phyloP scores from a whole-genome alignment of 1,140 invertebrate genomes.

The Cataglyphis hispanica region DNA sequence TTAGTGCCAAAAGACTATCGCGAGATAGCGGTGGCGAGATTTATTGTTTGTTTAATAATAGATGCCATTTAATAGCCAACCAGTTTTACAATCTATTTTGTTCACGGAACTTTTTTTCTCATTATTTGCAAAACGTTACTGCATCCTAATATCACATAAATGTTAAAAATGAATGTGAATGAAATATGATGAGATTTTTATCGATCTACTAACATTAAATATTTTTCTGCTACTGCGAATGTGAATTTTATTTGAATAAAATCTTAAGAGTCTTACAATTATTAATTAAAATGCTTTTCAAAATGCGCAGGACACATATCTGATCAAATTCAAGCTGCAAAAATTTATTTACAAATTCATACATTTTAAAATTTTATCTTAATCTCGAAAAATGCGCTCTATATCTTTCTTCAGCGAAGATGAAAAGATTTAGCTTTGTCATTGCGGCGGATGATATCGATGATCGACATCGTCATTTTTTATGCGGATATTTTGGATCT shows the following conservation, averaged over 20 bases:
- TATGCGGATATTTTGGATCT: slow-evolving; percentile 19
- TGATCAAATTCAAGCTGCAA: not conserved
- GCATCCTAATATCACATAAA: not conserved
- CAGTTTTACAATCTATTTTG: not conserved
- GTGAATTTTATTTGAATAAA: not conserved
- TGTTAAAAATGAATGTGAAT: not conserved
- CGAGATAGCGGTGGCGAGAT: slow-evolving; percentile 6
- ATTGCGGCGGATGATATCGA: not conserved
- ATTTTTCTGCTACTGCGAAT: not conserved
- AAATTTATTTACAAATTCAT: not conserved
- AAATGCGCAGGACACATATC: not conserved
- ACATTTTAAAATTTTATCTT: not conserved
- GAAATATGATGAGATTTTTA: not conserved
- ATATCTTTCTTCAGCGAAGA: not conserved
- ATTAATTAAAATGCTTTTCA: not conserved
- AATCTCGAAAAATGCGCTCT: not conserved
- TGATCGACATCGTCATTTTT: slow-evolving; percentile 7
- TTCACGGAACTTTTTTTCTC: not conserved
- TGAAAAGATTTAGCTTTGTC: not conserved
- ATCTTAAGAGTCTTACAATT: not conserved
- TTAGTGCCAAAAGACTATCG: slow-evolving; percentile 25
- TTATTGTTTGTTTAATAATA: slow-evolving; percentile 1
- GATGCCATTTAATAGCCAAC: slow-evolving; percentile 12
- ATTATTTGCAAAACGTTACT: not conserved
- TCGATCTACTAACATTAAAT: not conserved